A percentile compares a stretch with the other conserved stretches of the same genome.
These are phyloP conservation scores for Amphimedon queenslandica DNA, from an alignment of 37 sponge, comb jelly and placozoan genomes.

Conservation along the genomic window DNA sequence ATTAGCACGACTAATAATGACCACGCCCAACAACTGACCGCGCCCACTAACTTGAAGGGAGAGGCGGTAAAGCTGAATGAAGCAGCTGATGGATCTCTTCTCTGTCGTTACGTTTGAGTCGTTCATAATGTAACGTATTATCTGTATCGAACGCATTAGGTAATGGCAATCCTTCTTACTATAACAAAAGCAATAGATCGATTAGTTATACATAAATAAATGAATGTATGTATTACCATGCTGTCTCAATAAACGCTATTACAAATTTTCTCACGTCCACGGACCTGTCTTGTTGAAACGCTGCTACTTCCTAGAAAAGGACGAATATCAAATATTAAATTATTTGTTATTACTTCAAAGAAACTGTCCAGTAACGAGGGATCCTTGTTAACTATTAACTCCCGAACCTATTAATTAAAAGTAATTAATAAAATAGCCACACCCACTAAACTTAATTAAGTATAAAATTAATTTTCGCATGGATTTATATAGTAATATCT, in stretches of 20 bases:
- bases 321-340: not conserved
- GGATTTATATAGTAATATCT: too few relatives aligned
- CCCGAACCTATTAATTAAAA: conserved; percentile 82
- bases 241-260: conserved; percentile 79
- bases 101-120: conserved; percentile 44
- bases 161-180: conserved; percentile 64
- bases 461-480: too few relatives aligned
- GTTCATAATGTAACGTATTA: conserved; percentile 58
- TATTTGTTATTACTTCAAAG: conserved; percentile 60
- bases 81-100: conserved; percentile 45
- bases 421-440: not conserved
- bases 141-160: conserved; percentile 43
- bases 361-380: conserved; percentile 80
- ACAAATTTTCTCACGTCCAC: conserved; percentile 91
- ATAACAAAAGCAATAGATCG: conserved; percentile 1
- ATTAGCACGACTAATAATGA: not conserved
- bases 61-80: conserved; percentile 61
- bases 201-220: not conserved
- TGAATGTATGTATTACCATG: conserved; percentile 49
- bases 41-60: conserved; percentile 38
- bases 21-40: not conserved
- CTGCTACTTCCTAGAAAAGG: conserved; percentile 77
- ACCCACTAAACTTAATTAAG: too few relatives aligned
- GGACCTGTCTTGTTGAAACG: conserved; percentile 71
- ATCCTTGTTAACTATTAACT: conserved; percentile 89